These are phyloP conservation scores for Nothoprocta perdicaria DNA, from an alignment of 2,113 vertebrate species.

Conservation along the genomic window DNA sequence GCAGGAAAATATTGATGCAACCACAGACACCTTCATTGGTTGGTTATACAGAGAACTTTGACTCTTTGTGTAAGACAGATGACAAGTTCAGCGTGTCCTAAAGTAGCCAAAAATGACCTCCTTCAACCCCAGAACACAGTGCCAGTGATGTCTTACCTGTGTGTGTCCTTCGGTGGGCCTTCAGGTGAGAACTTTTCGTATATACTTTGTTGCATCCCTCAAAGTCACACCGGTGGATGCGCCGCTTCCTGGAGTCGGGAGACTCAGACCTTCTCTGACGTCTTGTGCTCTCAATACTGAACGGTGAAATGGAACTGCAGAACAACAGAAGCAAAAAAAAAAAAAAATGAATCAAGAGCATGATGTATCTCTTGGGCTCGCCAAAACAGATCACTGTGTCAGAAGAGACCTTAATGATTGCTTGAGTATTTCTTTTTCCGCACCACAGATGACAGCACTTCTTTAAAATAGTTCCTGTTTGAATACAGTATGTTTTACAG, in stretches of 20 bases:
- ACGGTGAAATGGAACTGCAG: slow-evolving; percentile 94
- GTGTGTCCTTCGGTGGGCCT: slow-evolving; percentile 97
- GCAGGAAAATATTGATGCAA: background rate
- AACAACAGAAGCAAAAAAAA: slow-evolving; percentile 1
- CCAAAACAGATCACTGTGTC: background rate
- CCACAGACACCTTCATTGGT: background rate
- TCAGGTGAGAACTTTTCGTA: slow-evolving; percentile 99
- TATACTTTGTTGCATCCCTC: slow-evolving; percentile 99
- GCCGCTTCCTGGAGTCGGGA: slow-evolving; percentile 95
- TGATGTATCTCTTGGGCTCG: background rate
- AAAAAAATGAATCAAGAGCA: background rate
- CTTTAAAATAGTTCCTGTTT: background rate
- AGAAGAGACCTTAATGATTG: background rate
- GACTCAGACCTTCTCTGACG: slow-evolving; percentile 95
- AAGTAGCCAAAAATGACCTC: background rate
- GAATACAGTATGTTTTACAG: background rate
- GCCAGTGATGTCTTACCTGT: slow-evolving; percentile 82
- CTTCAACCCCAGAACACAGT: background rate
- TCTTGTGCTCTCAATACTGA: slow-evolving; percentile 98
- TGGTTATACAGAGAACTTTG: background rate
- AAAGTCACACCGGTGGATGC: slow-evolving; percentile 98
- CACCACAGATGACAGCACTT: background rate
- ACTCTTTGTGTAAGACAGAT: background rate
- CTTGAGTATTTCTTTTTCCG: background rate
- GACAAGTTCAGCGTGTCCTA: background rate